phyloP scores from a whole-genome alignment of 2,113 vertebrate genomes.

The Scolopax mira region DNA sequence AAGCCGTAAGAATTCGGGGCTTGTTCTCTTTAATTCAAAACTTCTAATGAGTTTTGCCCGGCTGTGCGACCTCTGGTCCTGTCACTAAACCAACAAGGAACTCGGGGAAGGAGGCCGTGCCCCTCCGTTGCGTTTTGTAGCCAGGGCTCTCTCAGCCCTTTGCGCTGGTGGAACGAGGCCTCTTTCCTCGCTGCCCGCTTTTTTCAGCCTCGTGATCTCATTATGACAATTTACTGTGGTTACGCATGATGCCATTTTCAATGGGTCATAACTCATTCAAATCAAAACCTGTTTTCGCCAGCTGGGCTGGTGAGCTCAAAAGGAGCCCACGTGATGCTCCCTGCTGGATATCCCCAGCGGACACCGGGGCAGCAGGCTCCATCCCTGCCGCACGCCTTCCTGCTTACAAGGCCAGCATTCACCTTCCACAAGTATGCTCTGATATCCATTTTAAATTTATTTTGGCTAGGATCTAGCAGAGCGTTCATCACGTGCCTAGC shows the following conservation, averaged over 20 bases:
- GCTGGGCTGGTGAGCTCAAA: not conserved
- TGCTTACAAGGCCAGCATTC: conserved; percentile 44
- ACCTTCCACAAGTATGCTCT: not conserved
- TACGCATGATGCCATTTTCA: conserved; percentile 48
- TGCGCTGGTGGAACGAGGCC: not conserved
- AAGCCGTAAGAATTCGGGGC: not conserved
- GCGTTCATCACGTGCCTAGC: conserved; percentile 35
- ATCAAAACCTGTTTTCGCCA: conserved; percentile 62
- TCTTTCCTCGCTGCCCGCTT: not conserved
- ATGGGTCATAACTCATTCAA: conserved; percentile 57
- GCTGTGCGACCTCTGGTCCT: not conserved
- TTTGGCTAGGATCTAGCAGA: conserved; percentile 24
- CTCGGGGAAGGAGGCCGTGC: not conserved
- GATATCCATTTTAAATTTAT: conserved; percentile 20
- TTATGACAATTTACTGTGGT: conserved; percentile 60
- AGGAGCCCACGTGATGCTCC: not conserved
- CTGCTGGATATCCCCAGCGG: conserved; percentile 41
- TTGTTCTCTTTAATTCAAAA: not conserved
- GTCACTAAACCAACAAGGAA: not conserved
- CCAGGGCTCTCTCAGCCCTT: not conserved
- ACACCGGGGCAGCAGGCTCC: not conserved
- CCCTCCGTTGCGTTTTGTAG: not conserved
- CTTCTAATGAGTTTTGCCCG: not conserved
- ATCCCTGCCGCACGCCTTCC: not conserved
- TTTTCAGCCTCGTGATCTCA: conserved; percentile 48